Conservation (phyloP, 2,113 vertebrate genomes). For the Mellivora capensis region DNA sequence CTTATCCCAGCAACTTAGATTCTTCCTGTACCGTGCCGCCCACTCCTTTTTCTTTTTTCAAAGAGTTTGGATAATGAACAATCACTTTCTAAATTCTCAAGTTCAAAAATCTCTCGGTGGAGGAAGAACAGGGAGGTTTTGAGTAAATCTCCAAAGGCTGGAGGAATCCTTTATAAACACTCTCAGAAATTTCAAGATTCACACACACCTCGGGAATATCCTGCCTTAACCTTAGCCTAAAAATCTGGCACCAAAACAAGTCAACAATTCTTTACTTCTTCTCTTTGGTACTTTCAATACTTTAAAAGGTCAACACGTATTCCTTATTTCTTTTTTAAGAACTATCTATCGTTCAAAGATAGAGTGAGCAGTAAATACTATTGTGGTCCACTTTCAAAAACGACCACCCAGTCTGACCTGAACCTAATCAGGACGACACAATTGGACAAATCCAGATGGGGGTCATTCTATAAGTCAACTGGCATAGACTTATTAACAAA, state of each 20-base stretch:
- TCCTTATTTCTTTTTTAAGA: not conserved
- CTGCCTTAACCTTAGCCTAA: not conserved
- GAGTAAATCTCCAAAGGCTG: conserved; percentile 22
- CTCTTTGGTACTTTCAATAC: conserved; percentile 9
- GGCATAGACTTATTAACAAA: not conserved
- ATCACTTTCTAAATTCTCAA: conserved; percentile 63
- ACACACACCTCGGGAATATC: not conserved
- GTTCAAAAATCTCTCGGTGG: conserved; percentile 64
- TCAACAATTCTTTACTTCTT: not conserved
- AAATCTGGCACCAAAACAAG: not conserved
- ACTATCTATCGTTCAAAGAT: not conserved
- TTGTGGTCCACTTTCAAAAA: not conserved
- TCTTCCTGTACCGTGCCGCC: not conserved
- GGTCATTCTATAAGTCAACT: not conserved
- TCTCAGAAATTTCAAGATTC: conserved; percentile 45
- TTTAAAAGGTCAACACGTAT: not conserved
- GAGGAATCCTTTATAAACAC: conserved; percentile 4
- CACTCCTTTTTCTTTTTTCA: conserved; percentile 57
- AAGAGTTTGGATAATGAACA: conserved; percentile 65
- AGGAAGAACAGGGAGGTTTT: conserved; percentile 54
- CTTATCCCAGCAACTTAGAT: conserved; percentile 44
- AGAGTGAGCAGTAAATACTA: not conserved
- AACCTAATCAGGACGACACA: not conserved
- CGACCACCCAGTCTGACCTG: not conserved
- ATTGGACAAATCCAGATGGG: not conserved